Base-by-base conservation (phyloP, 2,888 invertebrate species). In the Sarcophaga carnaria region DNA sequence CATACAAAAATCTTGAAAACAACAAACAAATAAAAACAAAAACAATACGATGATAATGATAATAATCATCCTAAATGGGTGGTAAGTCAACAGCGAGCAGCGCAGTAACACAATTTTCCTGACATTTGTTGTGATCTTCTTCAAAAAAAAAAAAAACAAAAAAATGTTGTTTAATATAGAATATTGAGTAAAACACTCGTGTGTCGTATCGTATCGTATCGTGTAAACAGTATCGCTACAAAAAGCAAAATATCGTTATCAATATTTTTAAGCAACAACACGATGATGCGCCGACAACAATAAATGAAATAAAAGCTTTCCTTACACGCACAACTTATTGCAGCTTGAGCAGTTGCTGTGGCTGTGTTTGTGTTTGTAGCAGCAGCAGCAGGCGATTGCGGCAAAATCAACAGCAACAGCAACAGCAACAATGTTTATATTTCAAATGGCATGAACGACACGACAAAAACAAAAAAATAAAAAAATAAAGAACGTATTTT, bases 41-140 rank as follows among this genome's bases (percentile, higher is more conserved):
- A 76, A 64, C 76, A 70, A 76, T 76, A 70, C 76, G 54, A 70
- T 62, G 49, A 20, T 62, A n/a, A 62, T 20, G 62, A 71, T 54
- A 54, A 54, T 71, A 67, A 83, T 83, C 66, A 78, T 78, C 67
- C 25, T 67, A 78, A 82, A 83, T 83, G 83, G 62, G 49, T 78
- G 66, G 25, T 62, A 77, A 66, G 17, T 17, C 54, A 54, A 14
- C 14, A 54, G 54, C 54, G 17, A 12, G 12, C 12, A 12, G 54
- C 54, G 12, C 5, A 54, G 54, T 54, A 12, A 17, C 54, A 17
- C 17, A 54, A 14, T 54, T 54, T 54, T 17, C 54, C 12, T 14
- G 17, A 54, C 54, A 54, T 54, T 14, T 54, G 12, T 54, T 54
- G 17, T 14, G 17, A 54, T 54, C 17, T 37, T 37, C 37, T 10